Conservation (phyloP, 2,888 invertebrate genomes). For the Kryphioiulus occultus region DNA sequence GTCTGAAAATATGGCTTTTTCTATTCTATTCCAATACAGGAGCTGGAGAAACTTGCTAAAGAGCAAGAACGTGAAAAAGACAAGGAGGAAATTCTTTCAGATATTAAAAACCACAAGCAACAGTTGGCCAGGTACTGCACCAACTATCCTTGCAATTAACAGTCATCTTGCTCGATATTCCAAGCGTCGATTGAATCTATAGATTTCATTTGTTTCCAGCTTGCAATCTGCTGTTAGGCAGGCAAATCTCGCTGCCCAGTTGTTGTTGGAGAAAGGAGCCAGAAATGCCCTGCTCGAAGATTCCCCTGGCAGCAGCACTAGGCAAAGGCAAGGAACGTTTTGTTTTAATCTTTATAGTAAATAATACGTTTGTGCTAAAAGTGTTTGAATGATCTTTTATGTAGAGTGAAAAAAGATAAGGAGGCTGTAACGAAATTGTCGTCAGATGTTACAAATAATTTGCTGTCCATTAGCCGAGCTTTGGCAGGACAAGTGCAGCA, state of each 20-base stretch:
- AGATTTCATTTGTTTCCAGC: not conserved
- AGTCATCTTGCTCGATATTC: not conserved
- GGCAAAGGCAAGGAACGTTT: not conserved
- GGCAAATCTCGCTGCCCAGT: slow-evolving; percentile 54
- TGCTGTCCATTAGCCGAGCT: slow-evolving; percentile 83
- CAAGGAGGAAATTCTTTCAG: slow-evolving; percentile 49
- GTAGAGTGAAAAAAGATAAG: slow-evolving; percentile 64
- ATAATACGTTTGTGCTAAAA: not conserved
- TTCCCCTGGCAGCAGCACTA: not conserved
- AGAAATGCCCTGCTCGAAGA: slow-evolving; percentile 48
- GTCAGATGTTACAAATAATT: slow-evolving; percentile 81
- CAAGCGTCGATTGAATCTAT: not conserved
- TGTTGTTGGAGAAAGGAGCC: slow-evolving; percentile 51
- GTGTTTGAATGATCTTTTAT: not conserved
- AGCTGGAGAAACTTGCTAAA: slow-evolving; percentile 52
- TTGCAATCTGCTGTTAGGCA: slow-evolving; percentile 52
- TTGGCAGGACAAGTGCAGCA: slow-evolving; percentile 86
- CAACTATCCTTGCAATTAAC: not conserved
- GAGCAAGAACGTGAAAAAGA: slow-evolving; percentile 52
- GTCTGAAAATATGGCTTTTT: no score
- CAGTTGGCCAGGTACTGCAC: slow-evolving; percentile 48
- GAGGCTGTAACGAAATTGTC: slow-evolving; percentile 69
- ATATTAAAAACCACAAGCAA: slow-evolving; percentile 46
- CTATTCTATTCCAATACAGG: no score
- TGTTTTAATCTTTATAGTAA: not conserved